Conservation (phyloP, 1,140 invertebrate genomes). For the Drosophila nasuta region DNA sequence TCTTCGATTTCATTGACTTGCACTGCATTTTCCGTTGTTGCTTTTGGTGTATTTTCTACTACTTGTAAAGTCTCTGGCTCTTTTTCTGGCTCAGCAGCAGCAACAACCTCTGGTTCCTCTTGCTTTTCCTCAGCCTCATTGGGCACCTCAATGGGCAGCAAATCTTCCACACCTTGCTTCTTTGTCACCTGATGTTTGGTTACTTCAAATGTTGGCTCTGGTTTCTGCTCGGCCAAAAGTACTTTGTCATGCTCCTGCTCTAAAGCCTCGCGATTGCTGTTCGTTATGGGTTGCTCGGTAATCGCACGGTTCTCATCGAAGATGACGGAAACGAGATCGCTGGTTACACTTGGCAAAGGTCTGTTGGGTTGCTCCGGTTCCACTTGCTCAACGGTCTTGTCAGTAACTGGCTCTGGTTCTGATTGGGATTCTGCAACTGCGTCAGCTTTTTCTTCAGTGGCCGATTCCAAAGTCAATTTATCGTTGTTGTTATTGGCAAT, state of each 20-base stretch:
- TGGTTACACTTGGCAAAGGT: slow-evolving; percentile 57
- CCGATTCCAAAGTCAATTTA: not conserved
- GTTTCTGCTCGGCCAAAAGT: slow-evolving; percentile 17
- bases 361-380: slow-evolving; percentile 9
- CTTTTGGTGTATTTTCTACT: not conserved
- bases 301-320: slow-evolving; percentile 67
- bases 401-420: slow-evolving; percentile 14
- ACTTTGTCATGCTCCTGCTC: slow-evolving; percentile 56
- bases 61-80: slow-evolving; percentile 1
- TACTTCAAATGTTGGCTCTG: slow-evolving; percentile 45
- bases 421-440: not conserved
- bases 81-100: not conserved
- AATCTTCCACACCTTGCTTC: slow-evolving; percentile 66
- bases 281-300: slow-evolving; percentile 66
- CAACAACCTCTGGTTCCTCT: slow-evolving; percentile 4
- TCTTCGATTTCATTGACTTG: slow-evolving; percentile 54
- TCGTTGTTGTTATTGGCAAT: not conserved
- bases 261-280: slow-evolving; percentile 55
- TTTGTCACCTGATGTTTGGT: slow-evolving; percentile 71
- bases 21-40: slow-evolving; percentile 5
- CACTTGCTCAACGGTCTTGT: slow-evolving; percentile 22
- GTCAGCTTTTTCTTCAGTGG: not conserved
- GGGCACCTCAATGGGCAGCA: slow-evolving; percentile 40
- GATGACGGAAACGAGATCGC: slow-evolving; percentile 61
- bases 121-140: slow-evolving; percentile 21